Percentiles rank a stretch among this genome's conserved stretches.
phyloP scores from a whole-genome alignment of 2,797 vertebrate species.

The Clarias laeviceps region DNA sequence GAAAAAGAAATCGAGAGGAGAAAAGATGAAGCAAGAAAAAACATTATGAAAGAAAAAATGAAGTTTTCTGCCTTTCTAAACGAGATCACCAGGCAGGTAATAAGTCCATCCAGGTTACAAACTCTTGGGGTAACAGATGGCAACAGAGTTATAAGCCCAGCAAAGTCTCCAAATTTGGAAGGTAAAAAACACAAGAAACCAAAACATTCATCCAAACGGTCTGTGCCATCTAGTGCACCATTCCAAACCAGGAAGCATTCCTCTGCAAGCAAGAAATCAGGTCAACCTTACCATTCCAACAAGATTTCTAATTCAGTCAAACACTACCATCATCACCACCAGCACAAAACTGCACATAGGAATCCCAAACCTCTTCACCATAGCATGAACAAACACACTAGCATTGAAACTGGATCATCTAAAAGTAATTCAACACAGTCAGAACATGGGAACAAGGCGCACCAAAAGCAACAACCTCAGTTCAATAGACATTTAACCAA shows the following conservation, averaged over 20 bases:
- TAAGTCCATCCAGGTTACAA: conserved; percentile 80
- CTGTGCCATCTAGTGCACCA: conserved; percentile 58
- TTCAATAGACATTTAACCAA: conserved; percentile 27
- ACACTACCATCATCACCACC: conserved; percentile 46
- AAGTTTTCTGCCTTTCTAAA: conserved; percentile 84
- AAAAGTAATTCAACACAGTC: conserved; percentile 26
- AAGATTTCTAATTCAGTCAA: conserved; percentile 51
- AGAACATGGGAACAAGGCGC: conserved; percentile 16
- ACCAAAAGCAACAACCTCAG: conserved; percentile 33
- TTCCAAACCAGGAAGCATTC: conserved; percentile 59
- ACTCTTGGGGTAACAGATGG: conserved; percentile 78
- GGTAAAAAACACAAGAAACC: conserved; percentile 50
- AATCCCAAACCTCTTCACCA: conserved; percentile 47
- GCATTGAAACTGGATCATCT: conserved; percentile 34
- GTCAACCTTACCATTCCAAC: conserved; percentile 42
- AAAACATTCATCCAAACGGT: conserved; percentile 50
- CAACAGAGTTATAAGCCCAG: conserved; percentile 62
- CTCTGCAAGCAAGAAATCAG: not conserved
- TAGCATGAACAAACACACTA: conserved; percentile 38
- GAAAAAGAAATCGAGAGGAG: conserved; percentile 59
- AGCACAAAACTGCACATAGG: conserved; percentile 36
- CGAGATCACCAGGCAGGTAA: conserved; percentile 83
- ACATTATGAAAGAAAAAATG: conserved; percentile 75
- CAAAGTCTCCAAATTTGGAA: conserved; percentile 54
- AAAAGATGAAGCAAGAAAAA: conserved; percentile 66